Evolutionary conservation across 2,797 vertebrate genomes (phyloP), one percentile per base, ranked within the genome.

Genomic region (Arremon brunneinucha): DNA sequence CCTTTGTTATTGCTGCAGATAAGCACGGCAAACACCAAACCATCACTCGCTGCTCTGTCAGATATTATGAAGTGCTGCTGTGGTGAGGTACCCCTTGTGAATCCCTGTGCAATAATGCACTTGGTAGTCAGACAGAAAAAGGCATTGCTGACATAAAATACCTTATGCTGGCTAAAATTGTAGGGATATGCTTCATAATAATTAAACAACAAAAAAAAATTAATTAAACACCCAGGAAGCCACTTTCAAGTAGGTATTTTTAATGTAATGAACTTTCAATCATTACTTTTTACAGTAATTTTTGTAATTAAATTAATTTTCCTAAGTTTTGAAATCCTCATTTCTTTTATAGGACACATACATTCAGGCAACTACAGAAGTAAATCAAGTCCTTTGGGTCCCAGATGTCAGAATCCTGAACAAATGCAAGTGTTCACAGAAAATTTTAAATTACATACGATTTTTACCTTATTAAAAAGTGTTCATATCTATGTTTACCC

Each of bases 1-100:
- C 83, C 82, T 62, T 84, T 71, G 72, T 90, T 94, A 88, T 57
- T 93, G 80, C 89, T 90, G 85, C 46, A 68, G 79, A 90, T 79
- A 90, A 93, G 74, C 44, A 24, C 3, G 2, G 87, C 71, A 50
- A 92, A 91, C 86, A 65, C 49, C 16, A 8, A 78, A 41, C 4
- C 8, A 53, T 81, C 65, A 23, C 77, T 85, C 2, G 10, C 62
- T n/a, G 28, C 12, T 91, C 27, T 64, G 69, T 57, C 80, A 83
- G 49, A 8, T 28, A 67, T 55, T 89, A 75, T 62, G 64, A 46
- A 64, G 67, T 3, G 59, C 30, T 53, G 2, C 7, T 69, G 13
- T 5, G 52, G 0, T 11, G 71, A 83, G 67, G 47, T 17, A 13
- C 44, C 14, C 14, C 34, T 21, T 17, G n/a, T 39, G 46, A 74